Evolutionary conservation across 2,797 vertebrate species (phyloP).

Genomic region (Neoniphon sammara): DNA sequence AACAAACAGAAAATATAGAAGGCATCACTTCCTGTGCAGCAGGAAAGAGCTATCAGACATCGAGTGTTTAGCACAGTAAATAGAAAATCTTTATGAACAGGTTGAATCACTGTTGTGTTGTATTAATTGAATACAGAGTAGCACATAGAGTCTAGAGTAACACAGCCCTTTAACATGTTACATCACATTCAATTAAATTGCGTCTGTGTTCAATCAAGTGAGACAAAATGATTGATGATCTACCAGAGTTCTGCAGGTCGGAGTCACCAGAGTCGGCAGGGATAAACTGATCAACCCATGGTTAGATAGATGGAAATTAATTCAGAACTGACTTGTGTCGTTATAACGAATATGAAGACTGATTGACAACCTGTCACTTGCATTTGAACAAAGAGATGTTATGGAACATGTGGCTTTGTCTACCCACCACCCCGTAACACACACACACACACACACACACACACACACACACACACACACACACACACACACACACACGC

Average conservation of each 20-base stretch:
- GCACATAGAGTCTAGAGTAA: too few relatives aligned
- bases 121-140: too few relatives aligned
- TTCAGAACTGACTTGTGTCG: constrained; percentile 51
- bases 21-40: too few relatives aligned
- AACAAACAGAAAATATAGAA: too few relatives aligned
- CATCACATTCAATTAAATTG: constrained; percentile 17
- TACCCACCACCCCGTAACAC: not conserved
- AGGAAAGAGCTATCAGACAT: too few relatives aligned
- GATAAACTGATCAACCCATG: not conserved
- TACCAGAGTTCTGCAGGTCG: constrained; percentile 4
- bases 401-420: constrained; percentile 33
- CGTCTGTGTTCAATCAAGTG: too few relatives aligned
- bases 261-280: constrained; percentile 7
- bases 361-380: constrained; percentile 53
- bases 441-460: too few relatives aligned
- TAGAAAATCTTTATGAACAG: too few relatives aligned
- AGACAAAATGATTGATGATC: constrained; percentile 21
- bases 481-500: too few relatives aligned
- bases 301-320: constrained; percentile 24
- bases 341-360: constrained; percentile 53
- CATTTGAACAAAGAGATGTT: constrained; percentile 43
- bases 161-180: constrained; percentile 13
- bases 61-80: too few relatives aligned
- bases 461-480: constrained; percentile 12
- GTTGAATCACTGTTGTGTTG: too few relatives aligned